Evolutionary conservation across 2,888 invertebrate genomes (phyloP), one percentile per base, ranked within the genome.

Genomic region (Archaeoteleia sp.): DNA sequence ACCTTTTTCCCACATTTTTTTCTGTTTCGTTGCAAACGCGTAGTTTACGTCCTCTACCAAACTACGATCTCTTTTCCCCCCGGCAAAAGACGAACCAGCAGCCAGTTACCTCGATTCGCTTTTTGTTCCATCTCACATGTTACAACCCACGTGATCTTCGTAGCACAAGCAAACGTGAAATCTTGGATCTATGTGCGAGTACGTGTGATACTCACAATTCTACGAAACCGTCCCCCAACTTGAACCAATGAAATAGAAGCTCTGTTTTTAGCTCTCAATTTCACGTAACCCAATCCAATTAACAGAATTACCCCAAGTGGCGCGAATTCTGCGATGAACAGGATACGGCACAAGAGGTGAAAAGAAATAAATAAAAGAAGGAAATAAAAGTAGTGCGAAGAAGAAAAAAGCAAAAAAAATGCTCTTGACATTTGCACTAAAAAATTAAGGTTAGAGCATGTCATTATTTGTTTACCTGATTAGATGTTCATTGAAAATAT

Each of bases 271-370:
- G 49, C 58, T 68, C 68, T 68, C 72, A 67, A 74, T 71, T 71
- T 67, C 65, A 67, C 67, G 48, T 70, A 61, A 51, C 68, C 61
- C 69, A 69, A 77, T 75, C 74, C 75, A 76, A 75, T 77, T 75
- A 77, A 77, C 72, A 53, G 46, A 66, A 70, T 63, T 54, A 48
- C 45, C 42, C 23, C 53, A 40, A 46, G 53, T 48, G 40, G 46
- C 40, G 61, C 37, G 27, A 40, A 61, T 61, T 55, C 30, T 23
- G 27, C 12, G 42, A 58, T 35, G 58, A 14, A 8, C 20, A 20
- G 39, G 51, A 27, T 20, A 14, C 37, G 32, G 32, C 5, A 60
- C 43, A 51, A 17, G 29, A 49, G 43, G 23, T 23, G 10, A 43
- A 42, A 12, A 60, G 42, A 49, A 25, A 23, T 5, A 23, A 23